A percentile compares a stretch with the other conserved stretches of the same genome.
Evolutionary conservation across 2,113 vertebrate species (phyloP).

Genomic region (Oreocharis arfaki): DNA sequence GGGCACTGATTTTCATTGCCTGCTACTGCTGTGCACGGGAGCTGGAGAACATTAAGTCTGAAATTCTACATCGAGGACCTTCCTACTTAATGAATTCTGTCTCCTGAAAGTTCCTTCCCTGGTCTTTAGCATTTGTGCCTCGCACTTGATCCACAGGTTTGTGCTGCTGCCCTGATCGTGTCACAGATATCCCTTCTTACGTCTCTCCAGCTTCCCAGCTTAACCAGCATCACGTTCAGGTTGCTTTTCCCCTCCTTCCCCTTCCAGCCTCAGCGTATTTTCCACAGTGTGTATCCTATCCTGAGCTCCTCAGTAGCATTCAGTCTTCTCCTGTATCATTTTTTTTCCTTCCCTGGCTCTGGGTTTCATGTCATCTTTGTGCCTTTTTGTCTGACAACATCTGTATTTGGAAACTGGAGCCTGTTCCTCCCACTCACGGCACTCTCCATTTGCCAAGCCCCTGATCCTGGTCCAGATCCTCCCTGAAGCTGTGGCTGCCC

Average conservation of each 20-base stretch:
- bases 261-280: neutral
- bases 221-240: neutral
- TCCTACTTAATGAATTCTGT: neutral
- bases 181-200: neutral
- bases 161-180: neutral
- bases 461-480: neutral
- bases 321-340: neutral
- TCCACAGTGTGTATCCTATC: neutral
- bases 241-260: neutral
- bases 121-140: neutral
- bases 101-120: neutral
- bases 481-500: neutral
- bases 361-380: neutral
- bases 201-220: neutral
- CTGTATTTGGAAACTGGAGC: neutral
- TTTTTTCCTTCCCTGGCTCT: neutral
- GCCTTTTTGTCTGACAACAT: neutral
- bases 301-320: neutral
- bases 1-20: neutral
- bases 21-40: rapidly evolving
- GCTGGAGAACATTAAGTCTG: neutral
- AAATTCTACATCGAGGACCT: neutral
- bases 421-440: neutral
- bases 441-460: neutral
- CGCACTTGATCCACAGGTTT: neutral